Conservation (phyloP, 2,888 invertebrate genomes). For the Campopleginae sp. region DNA sequence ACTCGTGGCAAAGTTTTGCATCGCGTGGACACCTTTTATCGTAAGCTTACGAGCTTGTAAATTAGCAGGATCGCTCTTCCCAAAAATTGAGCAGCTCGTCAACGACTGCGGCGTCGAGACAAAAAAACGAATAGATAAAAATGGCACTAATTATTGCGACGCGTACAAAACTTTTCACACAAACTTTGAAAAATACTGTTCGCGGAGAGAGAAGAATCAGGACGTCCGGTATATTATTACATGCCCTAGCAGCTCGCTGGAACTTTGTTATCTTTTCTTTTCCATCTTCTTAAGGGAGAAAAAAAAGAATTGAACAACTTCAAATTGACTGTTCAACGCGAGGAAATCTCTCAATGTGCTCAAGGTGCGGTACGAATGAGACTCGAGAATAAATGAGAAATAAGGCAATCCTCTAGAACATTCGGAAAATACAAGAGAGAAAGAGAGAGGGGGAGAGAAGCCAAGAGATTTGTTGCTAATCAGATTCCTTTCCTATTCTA, state of each 20-base stretch:
- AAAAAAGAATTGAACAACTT: neutral
- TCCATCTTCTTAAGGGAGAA: neutral
- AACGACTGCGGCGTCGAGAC: slow-evolving; percentile 1
- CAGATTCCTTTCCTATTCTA: slow-evolving; percentile 46
- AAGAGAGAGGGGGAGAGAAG: slow-evolving; percentile 10
- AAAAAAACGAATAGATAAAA: slow-evolving; percentile 13
- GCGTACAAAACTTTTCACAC: neutral
- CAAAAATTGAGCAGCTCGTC: slow-evolving; percentile 54
- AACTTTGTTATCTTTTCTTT: neutral
- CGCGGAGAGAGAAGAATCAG: neutral
- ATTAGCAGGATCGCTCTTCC: slow-evolving; percentile 51
- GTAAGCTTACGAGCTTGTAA: slow-evolving; percentile 34
- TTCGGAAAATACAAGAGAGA: neutral
- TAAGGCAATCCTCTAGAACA: slow-evolving; percentile 15
- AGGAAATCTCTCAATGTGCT: neutral
- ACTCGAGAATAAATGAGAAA: neutral
- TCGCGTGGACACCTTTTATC: slow-evolving; percentile 43
- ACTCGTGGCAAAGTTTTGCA: slow-evolving; percentile 50
- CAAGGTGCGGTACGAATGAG: slow-evolving; percentile 7
- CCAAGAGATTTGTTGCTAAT: slow-evolving; percentile 59
- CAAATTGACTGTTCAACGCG: neutral
- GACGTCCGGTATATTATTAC: neutral
- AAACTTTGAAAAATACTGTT: neutral
- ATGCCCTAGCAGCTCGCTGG: neutral
- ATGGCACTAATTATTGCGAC: neutral